Base-by-base conservation (phyloP, 2,113 vertebrate species). In the Bagarius yarrelli region DNA sequence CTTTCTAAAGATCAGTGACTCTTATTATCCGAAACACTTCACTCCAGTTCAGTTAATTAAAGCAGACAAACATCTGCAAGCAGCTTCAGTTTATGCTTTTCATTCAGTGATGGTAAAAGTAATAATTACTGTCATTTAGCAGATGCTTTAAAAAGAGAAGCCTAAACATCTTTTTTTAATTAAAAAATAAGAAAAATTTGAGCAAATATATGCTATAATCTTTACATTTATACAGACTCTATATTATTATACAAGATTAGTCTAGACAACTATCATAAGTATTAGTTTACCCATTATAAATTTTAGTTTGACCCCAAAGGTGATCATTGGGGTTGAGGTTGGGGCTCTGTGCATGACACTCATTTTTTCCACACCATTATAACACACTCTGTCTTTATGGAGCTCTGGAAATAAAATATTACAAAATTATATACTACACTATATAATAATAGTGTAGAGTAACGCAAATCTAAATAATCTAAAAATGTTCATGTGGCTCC, bases 91-190 rank as follows among this genome's bases (percentile, higher is more conserved):
- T 63, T n/a, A 19, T 67, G 59, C 79, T 71, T 34, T 83, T 72
- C 78, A 56, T 40, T 50, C 27, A 56, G 23, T 66, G n/a, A 15
- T 80, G 61, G 57, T 71, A 25, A 53, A 71, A 84, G 61, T 79
- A 30, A 73, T 79, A 25, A 52, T 79, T 76, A 76, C 63, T 76
- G 76, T 80, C 44, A 72, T 59, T 71, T 70, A 72, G 34, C 81
- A 80, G 57, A 85, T 80, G 81, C 66, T 83, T 30, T 40, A 21
- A 59, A 25, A 32, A 19, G 53, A 40, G 8, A 40, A 44, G 23
- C 36, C 36, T 60, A 53, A 63, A 53, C 23, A 19, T 19, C 12
- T n/a, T n/a, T n/a, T n/a, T 21, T 76, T 71, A 60, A 52, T 61
- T 40, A 55, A 61, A 70, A 69, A 27, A 23, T 56, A 3, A 66